Evolutionary conservation across 2,113 vertebrate genomes (phyloP), one percentile per base, ranked within the genome.

Genomic region (Dolichotis patagonum): DNA sequence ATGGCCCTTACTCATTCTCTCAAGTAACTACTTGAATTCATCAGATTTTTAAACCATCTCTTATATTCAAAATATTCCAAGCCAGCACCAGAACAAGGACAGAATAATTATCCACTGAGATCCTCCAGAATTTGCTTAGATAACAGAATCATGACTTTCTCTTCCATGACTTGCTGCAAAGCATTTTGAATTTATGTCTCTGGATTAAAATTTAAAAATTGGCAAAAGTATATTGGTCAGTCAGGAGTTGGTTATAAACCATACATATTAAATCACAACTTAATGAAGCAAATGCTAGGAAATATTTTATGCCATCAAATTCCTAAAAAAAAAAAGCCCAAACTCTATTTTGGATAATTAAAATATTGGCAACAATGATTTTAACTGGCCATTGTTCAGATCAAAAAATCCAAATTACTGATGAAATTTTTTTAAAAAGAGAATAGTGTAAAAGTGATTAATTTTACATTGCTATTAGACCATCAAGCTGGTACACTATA

Each of bases 241-340:
- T 88, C 67, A 93, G 80, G 75, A 92, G 93, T 83, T n/a, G 46
- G 87, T 95, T 43, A 71, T 77, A 93, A 93, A 83, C 5, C 12
- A 65, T 82, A 90, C n/a, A 52, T 41, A 83, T n/a, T 88, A 83
- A 92, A 77, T 94, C 46, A 65, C 20, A 80, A 52, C 38, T 52
- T 90, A 95, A 22, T 58, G 71, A 92, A 56, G 38, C 54, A 82
- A 90, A 69, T 85, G 16, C 52, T 58, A 54, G 38, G 46, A 82
- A 90, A 69, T 85, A 10, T 46, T 58, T 46, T 69, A n/a, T 30
- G 88, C 28, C 71, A 43, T 46, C 28, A 93, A 89, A 69, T 73
- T 26, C 10, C 16, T 56, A 5, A 56, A 81, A 71, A 90, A 75
- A 86, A 71, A 46, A 71, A 88, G 67, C 4, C 32, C 28, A 65